A percentile compares a stretch with the other conserved stretches of the same genome.
Conservation (phyloP, 2,888 invertebrate species). For the Adineta ricciae region DNA sequence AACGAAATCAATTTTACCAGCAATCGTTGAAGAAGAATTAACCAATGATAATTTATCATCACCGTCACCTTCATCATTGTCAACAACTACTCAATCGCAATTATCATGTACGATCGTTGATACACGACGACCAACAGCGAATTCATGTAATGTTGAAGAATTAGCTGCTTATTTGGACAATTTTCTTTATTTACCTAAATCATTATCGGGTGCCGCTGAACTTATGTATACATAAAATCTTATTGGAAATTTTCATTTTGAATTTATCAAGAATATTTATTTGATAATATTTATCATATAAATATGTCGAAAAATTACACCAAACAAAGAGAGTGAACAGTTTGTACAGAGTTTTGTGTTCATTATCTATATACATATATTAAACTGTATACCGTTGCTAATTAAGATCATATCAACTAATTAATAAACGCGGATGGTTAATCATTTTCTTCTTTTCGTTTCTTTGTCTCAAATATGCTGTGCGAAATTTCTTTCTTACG, state of each 20-base stretch:
- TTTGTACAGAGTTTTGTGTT: slow-evolving; percentile 11
- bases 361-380: background rate
- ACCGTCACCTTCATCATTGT: background rate
- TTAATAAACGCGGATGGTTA: background rate
- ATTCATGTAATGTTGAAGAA: slow-evolving; percentile 10
- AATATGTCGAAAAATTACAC: background rate
- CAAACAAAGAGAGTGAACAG: background rate
- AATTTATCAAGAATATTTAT: background rate
- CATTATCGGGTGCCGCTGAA: background rate
- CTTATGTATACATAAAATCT: slow-evolving; percentile 10
- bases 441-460: background rate
- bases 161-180: slow-evolving; percentile 7
- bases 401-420: background rate
- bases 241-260: background rate
- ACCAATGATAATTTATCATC: background rate
- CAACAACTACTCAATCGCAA: background rate
- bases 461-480: too few species aligned
- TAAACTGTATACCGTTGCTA: background rate
- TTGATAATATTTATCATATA: slow-evolving; percentile 3
- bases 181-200: slow-evolving; percentile 11
- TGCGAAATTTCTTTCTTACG: background rate
- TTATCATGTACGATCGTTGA: background rate
- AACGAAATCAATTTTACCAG: background rate
- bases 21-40: background rate
- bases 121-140: background rate